phyloP scores from a whole-genome alignment of 2,113 vertebrate genomes.

The Bubo scandiacus region DNA sequence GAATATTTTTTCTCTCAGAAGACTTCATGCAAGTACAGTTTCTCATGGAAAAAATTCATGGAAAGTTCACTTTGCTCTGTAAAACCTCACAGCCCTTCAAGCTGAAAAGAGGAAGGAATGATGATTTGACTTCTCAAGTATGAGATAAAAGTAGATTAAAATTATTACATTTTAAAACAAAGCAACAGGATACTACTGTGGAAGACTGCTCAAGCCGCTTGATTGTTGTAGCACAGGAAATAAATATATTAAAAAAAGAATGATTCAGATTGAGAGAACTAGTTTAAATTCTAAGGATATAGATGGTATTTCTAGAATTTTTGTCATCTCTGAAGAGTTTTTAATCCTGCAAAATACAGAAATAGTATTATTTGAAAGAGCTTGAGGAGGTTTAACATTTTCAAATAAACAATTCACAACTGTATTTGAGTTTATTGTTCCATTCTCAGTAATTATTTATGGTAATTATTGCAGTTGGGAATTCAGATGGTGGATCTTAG shows the following conservation, averaged over 20 bases:
- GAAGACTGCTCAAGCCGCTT: not conserved
- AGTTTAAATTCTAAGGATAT: not conserved
- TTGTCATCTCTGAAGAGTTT: not conserved
- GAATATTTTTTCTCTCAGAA: not conserved
- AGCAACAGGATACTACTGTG: not conserved
- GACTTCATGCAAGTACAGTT: not conserved
- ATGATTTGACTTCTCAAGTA: not conserved
- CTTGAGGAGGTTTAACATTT: not conserved
- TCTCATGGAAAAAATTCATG: not conserved
- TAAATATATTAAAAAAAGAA: not conserved
- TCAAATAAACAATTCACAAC: not conserved
- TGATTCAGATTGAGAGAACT: not conserved
- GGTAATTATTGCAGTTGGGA: not conserved
- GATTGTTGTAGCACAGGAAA: not conserved
- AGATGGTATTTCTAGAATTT: not conserved
- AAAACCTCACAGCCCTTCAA: not conserved
- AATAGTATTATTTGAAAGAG: not conserved
- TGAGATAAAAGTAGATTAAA: not conserved
- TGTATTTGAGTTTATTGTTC: not conserved
- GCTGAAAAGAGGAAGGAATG: not conserved
- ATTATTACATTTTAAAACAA: not conserved
- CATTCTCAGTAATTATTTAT: not conserved
- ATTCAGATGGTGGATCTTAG: not conserved
- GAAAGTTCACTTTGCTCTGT: not conserved
- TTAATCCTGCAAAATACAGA: not conserved